Conservation (phyloP, 2,888 invertebrate species). For the Trimorus sp. region DNA sequence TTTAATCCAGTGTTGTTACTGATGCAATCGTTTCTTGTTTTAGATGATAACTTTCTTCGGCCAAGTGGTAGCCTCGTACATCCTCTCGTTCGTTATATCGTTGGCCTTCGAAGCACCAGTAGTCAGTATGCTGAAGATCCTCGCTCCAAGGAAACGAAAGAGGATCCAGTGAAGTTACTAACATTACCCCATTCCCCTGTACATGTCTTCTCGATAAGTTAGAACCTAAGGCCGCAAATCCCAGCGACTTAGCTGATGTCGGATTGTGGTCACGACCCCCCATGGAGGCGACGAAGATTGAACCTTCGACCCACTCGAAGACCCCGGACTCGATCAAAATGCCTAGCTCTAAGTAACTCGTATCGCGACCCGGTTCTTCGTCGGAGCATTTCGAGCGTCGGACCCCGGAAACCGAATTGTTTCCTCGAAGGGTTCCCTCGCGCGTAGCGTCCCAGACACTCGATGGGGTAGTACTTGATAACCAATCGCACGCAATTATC, state of each 20-base stretch:
- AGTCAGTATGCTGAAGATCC: constrained; percentile 90
- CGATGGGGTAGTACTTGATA: too few species aligned
- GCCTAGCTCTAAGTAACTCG: too few species aligned
- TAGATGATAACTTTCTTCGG: constrained; percentile 91
- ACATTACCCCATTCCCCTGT: constrained; percentile 37
- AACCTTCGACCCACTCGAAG: too few species aligned
- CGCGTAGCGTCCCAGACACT: too few species aligned
- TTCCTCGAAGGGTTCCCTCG: too few species aligned
- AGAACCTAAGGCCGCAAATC: constrained; percentile 37
- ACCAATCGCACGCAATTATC: too few species aligned
- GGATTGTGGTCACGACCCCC: too few species aligned
- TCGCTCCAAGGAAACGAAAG: constrained; percentile 79
- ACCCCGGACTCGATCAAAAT: too few species aligned
- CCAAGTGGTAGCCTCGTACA: constrained; percentile 90
- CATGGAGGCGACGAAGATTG: background rate
- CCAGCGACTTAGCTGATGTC: constrained; percentile 12
- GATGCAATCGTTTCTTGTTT: constrained; percentile 66
- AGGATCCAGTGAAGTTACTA: constrained; percentile 72
- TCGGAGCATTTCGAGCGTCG: too few species aligned
- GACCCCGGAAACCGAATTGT: too few species aligned
- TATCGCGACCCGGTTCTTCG: too few species aligned
- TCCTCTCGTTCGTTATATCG: constrained; percentile 89
- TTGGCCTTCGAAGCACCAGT: constrained; percentile 92
- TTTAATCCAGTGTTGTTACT: too few species aligned
- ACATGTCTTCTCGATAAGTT: constrained; percentile 41